Conservation (phyloP, 2,797 vertebrate genomes). For the Spheniscus humboldti region DNA sequence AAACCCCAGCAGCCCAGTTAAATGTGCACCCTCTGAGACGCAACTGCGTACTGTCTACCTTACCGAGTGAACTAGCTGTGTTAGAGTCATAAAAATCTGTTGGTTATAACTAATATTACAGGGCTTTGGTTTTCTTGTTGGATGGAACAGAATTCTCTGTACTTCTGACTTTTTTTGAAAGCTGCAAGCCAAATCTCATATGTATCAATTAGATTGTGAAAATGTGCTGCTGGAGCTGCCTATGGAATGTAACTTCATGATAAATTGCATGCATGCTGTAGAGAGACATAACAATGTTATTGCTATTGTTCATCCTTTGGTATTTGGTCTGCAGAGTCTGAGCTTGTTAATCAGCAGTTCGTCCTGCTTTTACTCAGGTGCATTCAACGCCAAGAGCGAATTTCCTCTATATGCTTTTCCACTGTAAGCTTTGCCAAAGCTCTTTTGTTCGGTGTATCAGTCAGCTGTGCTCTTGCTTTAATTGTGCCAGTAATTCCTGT, state of each 20-base stretch:
- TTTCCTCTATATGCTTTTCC: slow-evolving; percentile 18
- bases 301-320: slow-evolving; percentile 30
- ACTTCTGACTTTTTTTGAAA: not conserved
- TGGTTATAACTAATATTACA: not conserved
- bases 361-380: not conserved
- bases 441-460: slow-evolving; percentile 26
- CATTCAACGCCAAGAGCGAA: not conserved
- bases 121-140: not conserved
- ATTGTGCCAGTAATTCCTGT: slow-evolving; percentile 25
- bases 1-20: not conserved
- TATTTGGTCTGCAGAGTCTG: slow-evolving; percentile 2
- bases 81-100: not conserved
- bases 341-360: slow-evolving; percentile 19
- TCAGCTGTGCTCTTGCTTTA: slow-evolving; percentile 20
- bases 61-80: not conserved
- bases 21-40: not conserved
- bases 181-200: not conserved
- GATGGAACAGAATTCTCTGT: not conserved
- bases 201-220: not conserved
- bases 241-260: not conserved
- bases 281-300: slow-evolving; percentile 12
- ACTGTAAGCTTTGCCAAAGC: slow-evolving; percentile 1
- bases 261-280: not conserved
- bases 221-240: slow-evolving; percentile 5
- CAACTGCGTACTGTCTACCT: not conserved